Evolutionary conservation across 1,140 invertebrate species (phyloP).

Genomic region (Polyergus mexicanus): DNA sequence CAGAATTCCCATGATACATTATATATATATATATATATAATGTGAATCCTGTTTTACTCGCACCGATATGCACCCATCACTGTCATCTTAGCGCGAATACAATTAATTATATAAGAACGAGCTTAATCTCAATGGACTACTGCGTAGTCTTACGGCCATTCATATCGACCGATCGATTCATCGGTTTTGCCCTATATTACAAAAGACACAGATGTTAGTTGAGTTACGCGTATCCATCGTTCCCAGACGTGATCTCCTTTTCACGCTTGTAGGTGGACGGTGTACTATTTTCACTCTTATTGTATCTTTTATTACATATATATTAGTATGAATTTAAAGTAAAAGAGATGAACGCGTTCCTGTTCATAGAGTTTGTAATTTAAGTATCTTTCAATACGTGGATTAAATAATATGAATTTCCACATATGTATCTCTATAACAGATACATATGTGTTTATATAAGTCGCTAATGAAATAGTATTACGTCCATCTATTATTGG

Average conservation of each 20-base stretch:
- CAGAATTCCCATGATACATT: neutral
- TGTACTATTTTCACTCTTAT: slow-evolving; percentile 52
- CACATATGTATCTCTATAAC: neutral
- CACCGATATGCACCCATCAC: slow-evolving; percentile 72
- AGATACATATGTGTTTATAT: neutral
- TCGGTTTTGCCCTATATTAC: slow-evolving; percentile 51
- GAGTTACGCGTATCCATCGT: slow-evolving; percentile 59
- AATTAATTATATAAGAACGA: slow-evolving; percentile 55
- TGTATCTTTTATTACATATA: neutral
- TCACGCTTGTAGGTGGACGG: slow-evolving; percentile 54
- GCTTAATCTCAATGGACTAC: slow-evolving; percentile 48
- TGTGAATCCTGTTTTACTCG: slow-evolving; percentile 47
- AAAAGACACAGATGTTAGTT: slow-evolving; percentile 57
- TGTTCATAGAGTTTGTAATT: neutral
- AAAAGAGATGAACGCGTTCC: neutral
- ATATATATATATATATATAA: slow-evolving; percentile 36
- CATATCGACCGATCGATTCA: slow-evolving; percentile 67
- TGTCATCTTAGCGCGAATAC: slow-evolving; percentile 59
- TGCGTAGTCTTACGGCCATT: slow-evolving; percentile 58
- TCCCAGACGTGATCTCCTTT: slow-evolving; percentile 31
- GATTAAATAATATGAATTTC: neutral
- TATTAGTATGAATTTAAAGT: neutral
- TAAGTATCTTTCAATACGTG: neutral
- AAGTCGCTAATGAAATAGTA: slow-evolving; percentile 48
- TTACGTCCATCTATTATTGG: slow-evolving; percentile 26